Conservation (phyloP, 2,113 vertebrate genomes). For the Cottus gobio region DNA sequence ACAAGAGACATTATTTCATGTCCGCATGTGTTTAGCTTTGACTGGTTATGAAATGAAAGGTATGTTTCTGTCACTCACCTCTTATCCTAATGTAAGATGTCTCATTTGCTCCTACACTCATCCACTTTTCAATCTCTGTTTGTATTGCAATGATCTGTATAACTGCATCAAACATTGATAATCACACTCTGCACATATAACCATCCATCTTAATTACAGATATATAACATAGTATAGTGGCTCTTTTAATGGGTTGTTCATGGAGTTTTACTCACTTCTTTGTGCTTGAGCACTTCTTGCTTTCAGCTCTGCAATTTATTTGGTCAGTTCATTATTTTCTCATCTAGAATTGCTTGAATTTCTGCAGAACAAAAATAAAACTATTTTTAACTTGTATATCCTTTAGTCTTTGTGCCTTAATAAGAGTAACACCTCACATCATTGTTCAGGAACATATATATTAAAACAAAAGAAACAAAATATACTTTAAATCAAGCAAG, state of each 20-base stretch:
- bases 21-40: neutral
- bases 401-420: neutral
- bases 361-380: conserved; percentile 37
- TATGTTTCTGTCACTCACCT: conserved; percentile 37
- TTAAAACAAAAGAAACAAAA: neutral
- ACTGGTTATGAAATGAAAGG: neutral
- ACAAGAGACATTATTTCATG: neutral
- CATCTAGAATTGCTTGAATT: conserved; percentile 35
- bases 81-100: neutral
- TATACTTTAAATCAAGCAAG: neutral
- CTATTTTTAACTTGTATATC: neutral
- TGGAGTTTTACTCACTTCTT: conserved; percentile 37
- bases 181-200: neutral
- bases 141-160: conserved; percentile 55
- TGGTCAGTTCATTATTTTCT: conserved; percentile 29
- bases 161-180: conserved; percentile 37
- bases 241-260: neutral
- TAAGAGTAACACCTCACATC: too few relatives aligned
- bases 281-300: conserved; percentile 33
- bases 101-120: neutral
- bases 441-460: neutral
- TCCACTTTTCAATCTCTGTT: conserved; percentile 35
- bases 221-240: neutral
- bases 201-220: neutral
- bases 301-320: conserved; percentile 39